These are phyloP conservation scores for Perca schrenkii DNA, from an alignment of 2,113 vertebrate genomes.

Conservation along the genomic window DNA sequence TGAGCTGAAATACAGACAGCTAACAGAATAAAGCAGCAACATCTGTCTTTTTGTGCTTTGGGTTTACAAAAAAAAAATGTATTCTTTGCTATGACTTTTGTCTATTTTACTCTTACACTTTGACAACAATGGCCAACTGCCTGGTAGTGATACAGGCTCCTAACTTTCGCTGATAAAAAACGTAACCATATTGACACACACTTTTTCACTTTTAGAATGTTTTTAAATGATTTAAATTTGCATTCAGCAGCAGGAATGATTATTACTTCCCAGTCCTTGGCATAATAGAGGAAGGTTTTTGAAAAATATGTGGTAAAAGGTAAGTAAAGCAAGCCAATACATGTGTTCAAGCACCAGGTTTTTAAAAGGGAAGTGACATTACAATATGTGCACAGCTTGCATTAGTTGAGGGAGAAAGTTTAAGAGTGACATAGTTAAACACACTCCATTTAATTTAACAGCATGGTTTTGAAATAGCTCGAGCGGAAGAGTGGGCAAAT, in stretches of 20 bases:
- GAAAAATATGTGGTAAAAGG: not conserved
- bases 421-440: slow-evolving; percentile 28
- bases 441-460: slow-evolving; percentile 51
- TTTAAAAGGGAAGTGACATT: not conserved
- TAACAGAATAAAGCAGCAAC: not conserved
- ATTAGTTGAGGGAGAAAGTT: slow-evolving; percentile 14
- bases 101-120: not conserved
- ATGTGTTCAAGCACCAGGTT: slow-evolving; percentile 17
- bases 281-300: not conserved
- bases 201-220: not conserved
- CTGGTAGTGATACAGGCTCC: not conserved
- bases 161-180: not conserved
- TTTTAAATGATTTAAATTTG: not conserved
- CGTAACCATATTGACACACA: not conserved
- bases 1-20: slow-evolving; percentile 1
- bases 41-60: not conserved
- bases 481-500: slow-evolving; percentile 52
- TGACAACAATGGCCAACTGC: not conserved
- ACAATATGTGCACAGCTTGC: slow-evolving; percentile 8
- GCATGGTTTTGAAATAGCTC: slow-evolving; percentile 36
- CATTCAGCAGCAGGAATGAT: not conserved
- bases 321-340: slow-evolving; percentile 11
- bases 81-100: not conserved
- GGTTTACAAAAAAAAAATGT: not conserved
- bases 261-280: not conserved